A percentile compares a stretch with the other conserved stretches of the same genome.
phyloP scores from a whole-genome alignment of 2,888 invertebrate genomes.

The Drosophila paramelanica region DNA sequence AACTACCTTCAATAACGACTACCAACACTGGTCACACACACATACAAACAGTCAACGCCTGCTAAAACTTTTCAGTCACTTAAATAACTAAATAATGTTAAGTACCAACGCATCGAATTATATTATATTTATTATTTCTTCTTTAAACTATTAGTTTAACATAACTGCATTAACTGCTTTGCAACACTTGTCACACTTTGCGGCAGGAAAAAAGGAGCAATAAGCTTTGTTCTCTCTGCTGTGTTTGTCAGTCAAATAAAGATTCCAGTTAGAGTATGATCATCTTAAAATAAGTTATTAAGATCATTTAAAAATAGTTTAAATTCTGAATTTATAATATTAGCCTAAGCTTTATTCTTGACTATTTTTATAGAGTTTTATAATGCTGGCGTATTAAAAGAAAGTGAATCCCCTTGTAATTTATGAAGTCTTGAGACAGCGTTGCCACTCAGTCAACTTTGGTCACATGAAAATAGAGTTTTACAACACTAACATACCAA shows the following conservation, averaged over 20 bases:
- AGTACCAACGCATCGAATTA: too few relatives aligned
- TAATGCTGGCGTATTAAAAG: too few relatives aligned
- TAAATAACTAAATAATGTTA: neutral
- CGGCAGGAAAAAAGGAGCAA: too few relatives aligned
- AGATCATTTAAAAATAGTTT: too few relatives aligned
- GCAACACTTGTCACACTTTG: neutral
- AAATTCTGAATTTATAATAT: too few relatives aligned
- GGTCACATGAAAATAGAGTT: neutral
- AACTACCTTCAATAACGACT: slow-evolving; percentile 10
- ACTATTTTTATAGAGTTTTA: too few relatives aligned
- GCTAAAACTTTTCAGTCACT: neutral
- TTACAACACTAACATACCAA: neutral
- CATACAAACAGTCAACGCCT: neutral
- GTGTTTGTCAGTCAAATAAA: too few relatives aligned
- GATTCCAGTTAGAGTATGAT: too few relatives aligned
- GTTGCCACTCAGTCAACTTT: neutral
- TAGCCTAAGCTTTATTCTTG: too few relatives aligned
- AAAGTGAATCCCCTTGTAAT: too few relatives aligned
- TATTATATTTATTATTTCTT: neutral
- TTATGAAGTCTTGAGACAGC: neutral
- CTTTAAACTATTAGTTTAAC: neutral
- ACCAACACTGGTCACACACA: slow-evolving; percentile 28
- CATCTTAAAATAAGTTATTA: too few relatives aligned
- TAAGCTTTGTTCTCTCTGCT: too few relatives aligned
- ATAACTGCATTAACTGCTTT: neutral